Evolutionary conservation across 2,888 invertebrate genomes (phyloP), one percentile per base, ranked within the genome.

Genomic region (Pterobdella sp.): DNA sequence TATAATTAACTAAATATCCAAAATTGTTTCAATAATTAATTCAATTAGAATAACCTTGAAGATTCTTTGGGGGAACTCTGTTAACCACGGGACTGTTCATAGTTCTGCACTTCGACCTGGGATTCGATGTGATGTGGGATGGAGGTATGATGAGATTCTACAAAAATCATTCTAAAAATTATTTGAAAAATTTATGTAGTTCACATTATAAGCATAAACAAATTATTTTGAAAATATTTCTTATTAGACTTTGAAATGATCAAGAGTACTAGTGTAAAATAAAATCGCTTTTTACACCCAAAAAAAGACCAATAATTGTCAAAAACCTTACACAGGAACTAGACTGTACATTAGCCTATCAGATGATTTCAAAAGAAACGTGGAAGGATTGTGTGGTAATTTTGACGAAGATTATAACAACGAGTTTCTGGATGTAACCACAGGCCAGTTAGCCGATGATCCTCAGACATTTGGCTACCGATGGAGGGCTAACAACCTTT

Each of bases 331-430:
- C 52, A 26, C 42, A 76, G 76, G 76, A 31, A 77, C 77, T 14
- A 71, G 74, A 22, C 69, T 76, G 1, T 74, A 75, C 72, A 68
- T 77, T 4, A 72, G 69, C 72, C 73, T 77, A 14, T 49, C 73
- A 26, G 60, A 72, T 18, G 68, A 70, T 63, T 75, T 74, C 68
- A 67, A 49, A 26, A 52, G 66, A 22, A 68, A 70, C 31, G 74
- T 76, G 1, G 75, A 76, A 64, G 77, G 77, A 35, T 74, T 77
- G 29, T 77, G 77, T 64, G 77, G 77, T 22, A 74, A 77, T 72
- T 77, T 70, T 49, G 74, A 77, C 73, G 74, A 72, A 29, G 68
- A 71, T 14, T 74, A 75, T 3, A 67, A 75, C 4, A 74, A 77
- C 64, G 77, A 77, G 66, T 74, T 76, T 66, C 56, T 60, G 14